Evolutionary conservation across 1,140 invertebrate species (phyloP), one percentile per base, ranked within the genome.

Genomic region (Polypedilum vanderplanki): DNA sequence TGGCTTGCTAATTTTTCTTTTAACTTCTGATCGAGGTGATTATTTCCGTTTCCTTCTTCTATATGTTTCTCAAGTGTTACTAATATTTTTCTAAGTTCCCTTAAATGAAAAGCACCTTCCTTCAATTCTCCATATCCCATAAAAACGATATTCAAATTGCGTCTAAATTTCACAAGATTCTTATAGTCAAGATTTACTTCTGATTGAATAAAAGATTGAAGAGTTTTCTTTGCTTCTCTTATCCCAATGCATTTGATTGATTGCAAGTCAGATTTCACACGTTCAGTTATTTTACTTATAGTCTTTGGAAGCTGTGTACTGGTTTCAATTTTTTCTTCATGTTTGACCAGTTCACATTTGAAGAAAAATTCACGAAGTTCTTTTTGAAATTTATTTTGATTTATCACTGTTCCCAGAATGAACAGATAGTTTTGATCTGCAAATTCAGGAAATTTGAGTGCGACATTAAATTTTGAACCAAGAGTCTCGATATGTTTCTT

Each of bases 111-210:
- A 5, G 78, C 78, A n/a, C 86, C 86, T 77, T 85, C 83, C 1
- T 80, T 78, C 10, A 87, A 81, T 3, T 85, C 86, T 1, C 84
- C 85, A 78, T 86, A 85, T 0, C 86, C 86, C 4, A 87, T 76
- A 3, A 87, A 76, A 33, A 87, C 81, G 83, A 86, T 87, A 76
- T 87, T 87, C 0, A 87, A 75, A 74, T 79, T 83, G 79, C 78
- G 80, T 79, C 77, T 81, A 75, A 79, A 85, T 79, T 76, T 78
- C 70, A 79, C 85, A 79, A 76, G 80, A 67, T 82, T 79, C 65
- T 84, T 82, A 12, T 70, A 18, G 18, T 70, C 18, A 7, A 18
- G 10, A 20, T n/a, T 20, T 12, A 4, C 20, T 70, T 70, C 65
- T 18, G 65, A n/a, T 8, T 20, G n/a, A 3, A 18, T 20, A 9